These are phyloP conservation scores for Invenusta paracnida DNA, from an alignment of 2,888 invertebrate species.

Conservation along the genomic window DNA sequence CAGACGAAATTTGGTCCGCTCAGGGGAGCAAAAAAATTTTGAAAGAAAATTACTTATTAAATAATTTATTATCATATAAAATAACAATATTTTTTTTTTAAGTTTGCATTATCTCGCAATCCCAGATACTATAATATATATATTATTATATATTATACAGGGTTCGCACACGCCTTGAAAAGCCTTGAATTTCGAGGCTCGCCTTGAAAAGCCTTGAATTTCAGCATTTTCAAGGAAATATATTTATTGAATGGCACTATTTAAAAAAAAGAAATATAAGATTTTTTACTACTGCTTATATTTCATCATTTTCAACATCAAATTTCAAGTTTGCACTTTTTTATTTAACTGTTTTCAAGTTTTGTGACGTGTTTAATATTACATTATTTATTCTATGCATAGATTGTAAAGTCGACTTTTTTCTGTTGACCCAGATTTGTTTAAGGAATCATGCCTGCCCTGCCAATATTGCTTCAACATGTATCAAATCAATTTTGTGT, in stretches of 20 bases:
- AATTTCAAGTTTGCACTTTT: neutral
- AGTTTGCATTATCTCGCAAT: no score
- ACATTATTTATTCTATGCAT: neutral
- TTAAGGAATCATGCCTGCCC: neutral
- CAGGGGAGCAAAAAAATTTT: no score
- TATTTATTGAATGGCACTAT: neutral
- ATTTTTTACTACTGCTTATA: neutral
- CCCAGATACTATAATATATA: neutral
- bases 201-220: neutral
- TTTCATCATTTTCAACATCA: neutral
- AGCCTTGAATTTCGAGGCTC: neutral
- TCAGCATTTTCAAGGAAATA: slow-evolving; percentile 19
- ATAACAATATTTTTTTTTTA: no score
- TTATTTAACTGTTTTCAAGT: neutral
- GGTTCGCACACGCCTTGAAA: slow-evolving; percentile 12
- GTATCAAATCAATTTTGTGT: neutral
- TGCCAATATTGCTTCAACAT: neutral
- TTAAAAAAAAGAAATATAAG: neutral
- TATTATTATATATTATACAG: neutral
- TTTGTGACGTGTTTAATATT: neutral
- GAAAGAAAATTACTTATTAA: no score
- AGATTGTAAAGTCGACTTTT: neutral
- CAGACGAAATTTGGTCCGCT: no score
- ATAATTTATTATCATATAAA: no score
- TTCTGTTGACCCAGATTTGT: neutral